Evolutionary conservation across 2,888 invertebrate genomes (phyloP).

Genomic region (Sisyra terminalis): DNA sequence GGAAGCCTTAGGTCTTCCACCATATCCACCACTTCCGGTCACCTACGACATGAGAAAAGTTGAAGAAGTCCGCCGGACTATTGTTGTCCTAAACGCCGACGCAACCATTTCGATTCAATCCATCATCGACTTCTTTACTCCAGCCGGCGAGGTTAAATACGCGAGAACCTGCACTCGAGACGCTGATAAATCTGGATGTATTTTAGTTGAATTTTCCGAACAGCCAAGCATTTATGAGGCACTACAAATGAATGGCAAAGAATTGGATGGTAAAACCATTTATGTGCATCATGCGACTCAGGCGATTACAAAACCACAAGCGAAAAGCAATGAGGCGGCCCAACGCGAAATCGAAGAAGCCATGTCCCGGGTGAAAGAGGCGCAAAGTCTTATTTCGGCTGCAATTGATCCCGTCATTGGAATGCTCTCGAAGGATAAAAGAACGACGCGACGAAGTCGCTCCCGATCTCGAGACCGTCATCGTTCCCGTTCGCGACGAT

Average conservation of each 20-base stretch:
- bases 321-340: slow-evolving; percentile 89
- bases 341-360: slow-evolving; percentile 93
- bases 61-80: slow-evolving; percentile 90
- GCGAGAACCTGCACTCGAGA: slow-evolving; percentile 79
- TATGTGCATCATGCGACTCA: slow-evolving; percentile 82
- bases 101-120: slow-evolving; percentile 57
- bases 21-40: slow-evolving; percentile 82
- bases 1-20: slow-evolving; percentile 61
- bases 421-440: slow-evolving; percentile 69
- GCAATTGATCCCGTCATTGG: slow-evolving; percentile 86
- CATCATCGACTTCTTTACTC: slow-evolving; percentile 73
- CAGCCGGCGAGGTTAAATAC: slow-evolving; percentile 90
- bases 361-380: slow-evolving; percentile 92
- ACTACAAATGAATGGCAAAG: slow-evolving; percentile 64
- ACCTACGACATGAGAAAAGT: slow-evolving; percentile 76
- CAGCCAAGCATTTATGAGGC: slow-evolving; percentile 79
- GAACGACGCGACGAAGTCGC: slow-evolving; percentile 31
- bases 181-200: slow-evolving; percentile 58
- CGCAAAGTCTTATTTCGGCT: slow-evolving; percentile 85
- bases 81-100: slow-evolving; percentile 66
- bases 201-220: slow-evolving; percentile 85
- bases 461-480: slow-evolving; percentile 25
- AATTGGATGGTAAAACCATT: slow-evolving; percentile 49
- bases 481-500: slow-evolving; percentile 39
- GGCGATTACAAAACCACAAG: slow-evolving; percentile 81